phyloP scores from a whole-genome alignment of 2,113 vertebrate species.

The Nyctibius bracteatus region DNA sequence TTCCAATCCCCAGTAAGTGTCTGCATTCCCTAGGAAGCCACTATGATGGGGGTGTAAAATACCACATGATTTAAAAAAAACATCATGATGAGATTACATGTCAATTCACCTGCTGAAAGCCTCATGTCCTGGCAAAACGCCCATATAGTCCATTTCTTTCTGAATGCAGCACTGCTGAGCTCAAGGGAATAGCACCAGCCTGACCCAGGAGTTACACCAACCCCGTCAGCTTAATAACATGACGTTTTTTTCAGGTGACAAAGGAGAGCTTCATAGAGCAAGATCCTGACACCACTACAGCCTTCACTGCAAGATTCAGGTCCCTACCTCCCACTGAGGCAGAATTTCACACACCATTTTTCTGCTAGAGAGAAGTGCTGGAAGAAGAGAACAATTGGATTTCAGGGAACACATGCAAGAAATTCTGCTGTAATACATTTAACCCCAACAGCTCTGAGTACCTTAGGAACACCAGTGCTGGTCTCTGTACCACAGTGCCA shows the following conservation, averaged over 20 bases:
- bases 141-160: background rate
- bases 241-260: background rate
- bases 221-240: background rate
- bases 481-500: background rate
- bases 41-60: background rate
- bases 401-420: background rate
- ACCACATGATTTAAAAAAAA: background rate
- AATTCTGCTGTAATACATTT: background rate
- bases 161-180: background rate
- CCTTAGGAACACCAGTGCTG: background rate
- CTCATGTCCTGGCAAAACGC: background rate
- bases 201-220: background rate
- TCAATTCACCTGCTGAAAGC: background rate
- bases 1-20: too few species aligned
- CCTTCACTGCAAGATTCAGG: background rate
- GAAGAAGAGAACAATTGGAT: background rate
- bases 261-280: background rate
- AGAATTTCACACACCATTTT: background rate
- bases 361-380: background rate
- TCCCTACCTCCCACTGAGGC: background rate
- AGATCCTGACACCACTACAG: background rate
- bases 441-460: background rate
- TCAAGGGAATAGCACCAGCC: background rate
- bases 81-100: accelerated
- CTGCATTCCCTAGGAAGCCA: background rate